Conservation (phyloP, 2,888 invertebrate species). For the Cryptocephalus moraei region DNA sequence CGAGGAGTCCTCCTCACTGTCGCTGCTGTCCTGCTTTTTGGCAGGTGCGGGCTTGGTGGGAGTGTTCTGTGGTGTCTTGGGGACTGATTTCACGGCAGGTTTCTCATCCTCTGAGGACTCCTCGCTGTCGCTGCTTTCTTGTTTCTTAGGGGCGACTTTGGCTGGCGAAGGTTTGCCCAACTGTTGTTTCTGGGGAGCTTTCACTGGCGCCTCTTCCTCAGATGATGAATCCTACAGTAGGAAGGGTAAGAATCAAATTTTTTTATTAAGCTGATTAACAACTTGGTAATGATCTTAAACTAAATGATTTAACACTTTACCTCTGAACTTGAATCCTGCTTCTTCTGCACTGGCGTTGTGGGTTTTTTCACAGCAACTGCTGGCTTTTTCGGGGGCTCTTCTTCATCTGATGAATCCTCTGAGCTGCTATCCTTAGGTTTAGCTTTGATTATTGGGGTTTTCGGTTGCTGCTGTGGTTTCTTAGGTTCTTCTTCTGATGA, state of each 20-base stretch:
- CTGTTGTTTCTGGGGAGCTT: neutral
- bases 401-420: constrained; percentile 20
- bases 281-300: no score
- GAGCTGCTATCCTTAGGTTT: constrained; percentile 11
- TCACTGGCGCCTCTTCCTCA: neutral
- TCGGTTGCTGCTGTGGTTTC: neutral
- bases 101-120: constrained; percentile 7
- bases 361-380: neutral
- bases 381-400: constrained; percentile 8
- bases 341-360: constrained; percentile 8
- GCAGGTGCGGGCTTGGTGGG: constrained; percentile 4
- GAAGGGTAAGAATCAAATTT: no score
- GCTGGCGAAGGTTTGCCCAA: neutral
- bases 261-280: no score
- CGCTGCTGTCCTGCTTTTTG: constrained; percentile 1
- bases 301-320: no score
- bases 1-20: constrained; percentile 2
- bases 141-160: constrained; percentile 17
- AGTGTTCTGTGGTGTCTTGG: neutral
- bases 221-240: no score
- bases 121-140: constrained; percentile 13
- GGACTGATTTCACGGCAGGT: constrained; percentile 3
- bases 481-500: neutral
- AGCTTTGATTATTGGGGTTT: no score
- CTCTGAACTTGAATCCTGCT: no score